Base-by-base conservation (phyloP, 2,888 invertebrate species). In the Pachliopta kotzebuea region DNA sequence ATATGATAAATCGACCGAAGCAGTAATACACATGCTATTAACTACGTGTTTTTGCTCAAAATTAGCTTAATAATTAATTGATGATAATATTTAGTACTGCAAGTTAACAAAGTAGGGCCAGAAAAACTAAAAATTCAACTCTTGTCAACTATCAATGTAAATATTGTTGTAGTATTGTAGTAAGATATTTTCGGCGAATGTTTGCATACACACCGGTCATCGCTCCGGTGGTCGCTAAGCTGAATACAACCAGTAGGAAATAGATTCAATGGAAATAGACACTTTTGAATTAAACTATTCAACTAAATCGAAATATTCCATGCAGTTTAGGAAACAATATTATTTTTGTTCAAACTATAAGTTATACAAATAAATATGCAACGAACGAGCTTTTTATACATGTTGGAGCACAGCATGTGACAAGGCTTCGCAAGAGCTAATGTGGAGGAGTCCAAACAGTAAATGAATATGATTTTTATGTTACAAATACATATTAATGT, bases 191-290 rank as follows among this genome's bases (percentile, higher is more conserved):
- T 70, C 56, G 59, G 63, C 54, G 60, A 67, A 73, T 78, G 77
- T 81, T 79, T 80, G 78, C 77, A 79, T 78, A 72, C 57, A 18
- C 23, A 53, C 60, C 68, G 78, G 78, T 74, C 76, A 77, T 67
- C 72, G 82, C 73, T 78, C 81, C 72, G 66, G 69, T 60, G 67
- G 70, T 62, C 66, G 62, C 54, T 50, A 31, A 31, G 54, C 49
- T 29, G n/a, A 49, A 49, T 21, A n/a, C n/a, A 29, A 29, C 14
- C 49, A 37, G 45, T 4, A 26, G 18, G 59, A 59, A 63, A 59
- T 63, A 59, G 59, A 45, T 58, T 23, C 52, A 65, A 53, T 56
- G 60, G 42, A 68, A 69, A 66, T 67, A 69, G 62, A 65, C 53
- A 62, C 59, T 18, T 20, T 20, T 0, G 18, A 37, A 4, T 18